phyloP scores from a whole-genome alignment of 2,797 vertebrate species.

The Pseudochromis fuscus region DNA sequence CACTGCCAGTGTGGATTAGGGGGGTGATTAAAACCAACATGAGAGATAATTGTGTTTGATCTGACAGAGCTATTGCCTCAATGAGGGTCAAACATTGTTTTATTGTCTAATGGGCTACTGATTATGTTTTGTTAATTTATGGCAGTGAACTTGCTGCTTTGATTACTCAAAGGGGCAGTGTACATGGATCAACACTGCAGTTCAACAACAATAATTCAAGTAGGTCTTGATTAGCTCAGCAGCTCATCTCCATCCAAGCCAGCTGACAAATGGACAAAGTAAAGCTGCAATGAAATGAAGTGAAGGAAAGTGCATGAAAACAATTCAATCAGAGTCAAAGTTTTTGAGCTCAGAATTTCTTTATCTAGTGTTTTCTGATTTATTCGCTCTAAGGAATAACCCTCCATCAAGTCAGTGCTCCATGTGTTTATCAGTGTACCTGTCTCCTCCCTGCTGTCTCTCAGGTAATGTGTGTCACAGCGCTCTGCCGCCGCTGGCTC shows the following conservation, averaged over 20 bases:
- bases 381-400: slow-evolving; percentile 1
- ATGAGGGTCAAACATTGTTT: neutral
- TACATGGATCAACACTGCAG: neutral
- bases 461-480: slow-evolving; percentile 92
- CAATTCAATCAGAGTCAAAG: neutral
- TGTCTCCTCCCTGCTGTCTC: slow-evolving; percentile 58
- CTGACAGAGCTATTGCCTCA: neutral
- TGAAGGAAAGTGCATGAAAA: neutral
- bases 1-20: neutral
- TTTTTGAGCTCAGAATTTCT: neutral
- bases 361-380: neutral
- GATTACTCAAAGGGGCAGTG: neutral
- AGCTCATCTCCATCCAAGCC: neutral
- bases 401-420: slow-evolving; percentile 5
- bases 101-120: neutral
- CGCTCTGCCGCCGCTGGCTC: slow-evolving; percentile 87
- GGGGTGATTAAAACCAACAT: neutral
- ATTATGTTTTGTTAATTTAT: neutral
- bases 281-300: neutral
- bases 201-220: neutral
- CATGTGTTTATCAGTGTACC: slow-evolving; percentile 38
- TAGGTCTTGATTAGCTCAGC: neutral
- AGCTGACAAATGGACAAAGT: neutral
- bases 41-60: neutral
- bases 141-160: neutral